Evolutionary conservation across 2,888 invertebrate genomes (phyloP).

Genomic region (Tipula lateralis): DNA sequence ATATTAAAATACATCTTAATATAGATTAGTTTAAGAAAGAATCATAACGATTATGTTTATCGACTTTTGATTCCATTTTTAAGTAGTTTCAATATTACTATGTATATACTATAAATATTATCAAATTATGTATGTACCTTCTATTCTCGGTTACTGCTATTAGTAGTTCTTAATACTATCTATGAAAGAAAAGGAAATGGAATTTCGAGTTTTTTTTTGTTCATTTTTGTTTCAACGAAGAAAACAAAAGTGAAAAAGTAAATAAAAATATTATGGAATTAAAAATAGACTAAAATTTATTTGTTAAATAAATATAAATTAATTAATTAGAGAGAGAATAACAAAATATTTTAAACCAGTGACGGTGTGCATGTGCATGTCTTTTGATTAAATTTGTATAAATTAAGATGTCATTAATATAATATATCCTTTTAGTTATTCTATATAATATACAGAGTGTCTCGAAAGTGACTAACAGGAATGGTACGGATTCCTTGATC

Average conservation of each 20-base stretch:
- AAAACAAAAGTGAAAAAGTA: neutral
- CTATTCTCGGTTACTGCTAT: neutral
- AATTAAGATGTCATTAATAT: too few relatives aligned
- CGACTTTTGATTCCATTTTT: too few relatives aligned
- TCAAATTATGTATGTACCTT: too few relatives aligned
- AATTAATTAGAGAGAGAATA: neutral
- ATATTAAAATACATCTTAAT: too few relatives aligned
- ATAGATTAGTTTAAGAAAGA: too few relatives aligned
- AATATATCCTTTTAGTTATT: neutral
- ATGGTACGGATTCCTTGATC: too few relatives aligned
- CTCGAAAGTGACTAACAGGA: too few relatives aligned
- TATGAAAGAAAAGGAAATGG: neutral
- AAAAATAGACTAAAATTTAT: neutral
- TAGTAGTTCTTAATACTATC: too few relatives aligned
- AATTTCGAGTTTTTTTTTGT: neutral
- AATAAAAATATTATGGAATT: conserved; percentile 1
- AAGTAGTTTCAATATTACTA: too few relatives aligned
- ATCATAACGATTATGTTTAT: too few relatives aligned
- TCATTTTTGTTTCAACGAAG: neutral
- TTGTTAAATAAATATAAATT: neutral
- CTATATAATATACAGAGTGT: neutral
- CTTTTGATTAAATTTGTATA: neutral
- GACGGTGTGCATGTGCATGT: neutral
- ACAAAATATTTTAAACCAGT: neutral
- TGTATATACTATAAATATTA: too few relatives aligned